Evolutionary conservation across 2,888 invertebrate species (phyloP).

Genomic region (Leptogaster cylindrica): DNA sequence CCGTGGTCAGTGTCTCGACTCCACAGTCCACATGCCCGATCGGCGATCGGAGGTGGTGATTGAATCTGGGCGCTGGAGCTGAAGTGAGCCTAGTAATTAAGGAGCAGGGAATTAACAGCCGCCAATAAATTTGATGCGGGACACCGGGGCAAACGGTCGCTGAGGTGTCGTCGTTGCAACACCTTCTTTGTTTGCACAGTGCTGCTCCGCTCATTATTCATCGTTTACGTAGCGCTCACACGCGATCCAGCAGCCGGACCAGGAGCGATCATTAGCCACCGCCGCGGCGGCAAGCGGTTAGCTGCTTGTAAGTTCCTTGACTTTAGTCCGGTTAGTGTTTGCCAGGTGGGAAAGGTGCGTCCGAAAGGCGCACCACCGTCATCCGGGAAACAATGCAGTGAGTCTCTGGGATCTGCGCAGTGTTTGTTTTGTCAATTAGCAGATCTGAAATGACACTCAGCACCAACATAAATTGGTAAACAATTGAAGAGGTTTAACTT

Average conservation of each 20-base stretch:
- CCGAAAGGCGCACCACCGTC: background rate
- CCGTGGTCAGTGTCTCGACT: slow-evolving; percentile 10
- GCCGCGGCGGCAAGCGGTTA: background rate
- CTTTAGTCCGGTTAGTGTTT: slow-evolving; percentile 15
- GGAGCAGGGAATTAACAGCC: slow-evolving; percentile 41
- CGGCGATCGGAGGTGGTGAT: slow-evolving; percentile 36
- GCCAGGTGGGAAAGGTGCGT: slow-evolving; percentile 6
- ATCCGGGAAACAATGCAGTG: slow-evolving; percentile 19
- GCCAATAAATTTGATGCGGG: slow-evolving; percentile 46
- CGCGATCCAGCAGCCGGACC: slow-evolving; percentile 3
- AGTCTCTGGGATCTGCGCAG: slow-evolving; percentile 2
- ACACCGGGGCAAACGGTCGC: slow-evolving; percentile 25
- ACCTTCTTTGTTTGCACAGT: slow-evolving; percentile 40
- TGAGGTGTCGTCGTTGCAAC: slow-evolving; percentile 43
- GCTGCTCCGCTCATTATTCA: slow-evolving; percentile 29
- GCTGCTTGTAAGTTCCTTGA: slow-evolving; percentile 17
- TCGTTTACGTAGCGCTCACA: slow-evolving; percentile 24
- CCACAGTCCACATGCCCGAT: slow-evolving; percentile 11
- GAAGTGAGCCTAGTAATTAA: slow-evolving; percentile 41
- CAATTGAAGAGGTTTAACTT: slow-evolving; percentile 27
- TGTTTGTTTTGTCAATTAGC: slow-evolving; percentile 62
- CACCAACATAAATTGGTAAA: slow-evolving; percentile 37
- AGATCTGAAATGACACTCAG: slow-evolving; percentile 61
- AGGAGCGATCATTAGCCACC: background rate
- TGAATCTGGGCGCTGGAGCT: slow-evolving; percentile 16